Conservation (phyloP, 2,888 invertebrate genomes). For the Aporophyla nigra region DNA sequence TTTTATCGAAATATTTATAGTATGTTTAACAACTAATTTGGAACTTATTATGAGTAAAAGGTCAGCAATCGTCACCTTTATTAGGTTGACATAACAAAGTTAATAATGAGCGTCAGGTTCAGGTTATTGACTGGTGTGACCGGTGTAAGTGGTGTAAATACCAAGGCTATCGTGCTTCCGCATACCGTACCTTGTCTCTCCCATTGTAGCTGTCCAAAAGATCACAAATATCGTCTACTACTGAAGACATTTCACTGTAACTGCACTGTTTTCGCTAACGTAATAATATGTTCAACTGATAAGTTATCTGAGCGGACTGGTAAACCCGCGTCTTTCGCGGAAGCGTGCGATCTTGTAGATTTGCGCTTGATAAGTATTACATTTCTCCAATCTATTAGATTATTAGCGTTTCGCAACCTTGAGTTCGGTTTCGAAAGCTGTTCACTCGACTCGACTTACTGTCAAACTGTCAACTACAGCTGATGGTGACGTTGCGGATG, state of each 20-base stretch:
- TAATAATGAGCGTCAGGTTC: constrained; percentile 61
- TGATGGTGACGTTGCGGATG: constrained; percentile 67
- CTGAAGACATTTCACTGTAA: constrained; percentile 79
- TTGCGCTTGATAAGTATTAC: constrained; percentile 79
- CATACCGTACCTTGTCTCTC: constrained; percentile 94
- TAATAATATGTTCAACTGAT: constrained; percentile 62
- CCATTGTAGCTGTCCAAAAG: constrained; percentile 95
- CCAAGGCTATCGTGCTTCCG: constrained; percentile 80
- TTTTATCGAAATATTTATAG: constrained; percentile 13
- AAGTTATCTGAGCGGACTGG: constrained; percentile 65
- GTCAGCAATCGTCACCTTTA: constrained; percentile 28
- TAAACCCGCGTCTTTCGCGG: constrained; percentile 37
- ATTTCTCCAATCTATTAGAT: constrained; percentile 80
- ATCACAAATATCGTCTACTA: constrained; percentile 92
- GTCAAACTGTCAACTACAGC: constrained; percentile 63
- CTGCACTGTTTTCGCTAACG: constrained; percentile 28
- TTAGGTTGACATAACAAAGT: constrained; percentile 3
- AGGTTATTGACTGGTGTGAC: constrained; percentile 73
- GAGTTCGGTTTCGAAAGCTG: constrained; percentile 78
- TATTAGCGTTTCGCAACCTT: constrained; percentile 71
- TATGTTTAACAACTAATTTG: background rate
- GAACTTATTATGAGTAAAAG: constrained; percentile 28
- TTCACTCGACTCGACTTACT: constrained; percentile 1
- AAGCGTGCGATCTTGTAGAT: constrained; percentile 73
- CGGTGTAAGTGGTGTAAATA: constrained; percentile 70